Evolutionary conservation across 2,113 vertebrate species (phyloP).

Genomic region (Bos javanicus): DNA sequence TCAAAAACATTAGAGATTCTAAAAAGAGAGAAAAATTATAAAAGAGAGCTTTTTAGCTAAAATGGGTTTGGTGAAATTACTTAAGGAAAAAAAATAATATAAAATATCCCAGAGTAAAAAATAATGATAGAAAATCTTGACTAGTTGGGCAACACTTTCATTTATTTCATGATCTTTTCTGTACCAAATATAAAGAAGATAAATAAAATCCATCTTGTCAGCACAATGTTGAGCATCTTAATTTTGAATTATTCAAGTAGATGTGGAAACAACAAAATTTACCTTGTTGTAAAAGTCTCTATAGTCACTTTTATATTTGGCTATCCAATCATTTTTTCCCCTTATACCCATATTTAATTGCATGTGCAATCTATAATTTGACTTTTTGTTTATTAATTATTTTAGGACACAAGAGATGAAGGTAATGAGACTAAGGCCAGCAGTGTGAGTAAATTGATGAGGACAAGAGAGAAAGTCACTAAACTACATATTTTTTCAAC

Average conservation of each 20-base stretch:
- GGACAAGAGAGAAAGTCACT: constrained; percentile 80
- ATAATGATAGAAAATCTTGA: background rate
- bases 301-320: background rate
- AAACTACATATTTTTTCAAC: constrained; percentile 66
- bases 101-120: background rate
- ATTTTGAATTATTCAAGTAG: background rate
- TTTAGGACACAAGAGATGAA: constrained; percentile 82
- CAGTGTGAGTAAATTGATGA: constrained; percentile 81
- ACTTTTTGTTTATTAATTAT: constrained; percentile 74
- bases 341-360: background rate
- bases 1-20: background rate
- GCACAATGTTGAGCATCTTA: background rate
- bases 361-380: constrained; percentile 49
- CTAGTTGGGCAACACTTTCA: background rate
- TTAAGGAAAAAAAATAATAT: background rate
- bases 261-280: background rate
- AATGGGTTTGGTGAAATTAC: background rate
- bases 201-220: background rate
- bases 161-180: background rate
- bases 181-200: background rate
- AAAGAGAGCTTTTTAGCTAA: background rate
- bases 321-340: background rate
- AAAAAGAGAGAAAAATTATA: background rate
- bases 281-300: background rate
- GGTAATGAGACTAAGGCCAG: constrained; percentile 87